Percentiles rank a stretch among this genome's conserved stretches.
phyloP scores from a whole-genome alignment of 2,113 vertebrate genomes.

The Corydoras sp. region DNA sequence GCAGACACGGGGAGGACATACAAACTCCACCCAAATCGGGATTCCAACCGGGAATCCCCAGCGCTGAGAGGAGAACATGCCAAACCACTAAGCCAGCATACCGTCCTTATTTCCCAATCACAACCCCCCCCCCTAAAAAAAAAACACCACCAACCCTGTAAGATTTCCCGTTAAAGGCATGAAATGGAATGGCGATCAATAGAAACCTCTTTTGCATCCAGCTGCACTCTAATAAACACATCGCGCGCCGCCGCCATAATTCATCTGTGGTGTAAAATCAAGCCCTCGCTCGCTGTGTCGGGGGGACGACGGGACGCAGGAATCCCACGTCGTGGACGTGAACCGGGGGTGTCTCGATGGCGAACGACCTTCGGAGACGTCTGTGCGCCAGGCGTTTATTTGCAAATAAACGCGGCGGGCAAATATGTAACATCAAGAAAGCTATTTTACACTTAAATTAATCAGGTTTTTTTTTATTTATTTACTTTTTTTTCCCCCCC shows the following conservation, averaged over 20 bases:
- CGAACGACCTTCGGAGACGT: conserved; percentile 37
- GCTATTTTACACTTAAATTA: conserved; percentile 71
- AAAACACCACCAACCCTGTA: conserved; percentile 15
- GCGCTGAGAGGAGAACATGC: too few relatives aligned
- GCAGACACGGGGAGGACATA: too few relatives aligned
- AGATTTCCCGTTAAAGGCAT: conserved; percentile 30
- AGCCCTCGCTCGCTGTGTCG: not conserved
- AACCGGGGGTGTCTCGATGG: conserved; percentile 50
- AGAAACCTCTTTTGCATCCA: conserved; percentile 25
- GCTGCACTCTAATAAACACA: conserved; percentile 32
- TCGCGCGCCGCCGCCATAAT: conserved; percentile 19
- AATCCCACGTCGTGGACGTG: conserved; percentile 25
- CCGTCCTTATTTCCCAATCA: conserved; percentile 1
- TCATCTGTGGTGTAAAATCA: conserved; percentile 20
- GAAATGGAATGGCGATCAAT: conserved; percentile 33
- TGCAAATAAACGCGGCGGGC: conserved; percentile 46
- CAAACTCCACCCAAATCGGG: too few relatives aligned
- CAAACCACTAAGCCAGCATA: too few relatives aligned
- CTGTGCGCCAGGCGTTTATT: conserved; percentile 46
- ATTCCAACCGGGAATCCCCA: too few relatives aligned
- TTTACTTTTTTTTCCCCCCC: too few relatives aligned
- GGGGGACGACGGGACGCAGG: conserved; percentile 4
- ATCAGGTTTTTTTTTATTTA: conserved; percentile 50
- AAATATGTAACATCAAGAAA: conserved; percentile 65
- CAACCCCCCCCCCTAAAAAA: not conserved